Conservation (phyloP, 2,797 vertebrate species). For the Lepus townsendii region DNA sequence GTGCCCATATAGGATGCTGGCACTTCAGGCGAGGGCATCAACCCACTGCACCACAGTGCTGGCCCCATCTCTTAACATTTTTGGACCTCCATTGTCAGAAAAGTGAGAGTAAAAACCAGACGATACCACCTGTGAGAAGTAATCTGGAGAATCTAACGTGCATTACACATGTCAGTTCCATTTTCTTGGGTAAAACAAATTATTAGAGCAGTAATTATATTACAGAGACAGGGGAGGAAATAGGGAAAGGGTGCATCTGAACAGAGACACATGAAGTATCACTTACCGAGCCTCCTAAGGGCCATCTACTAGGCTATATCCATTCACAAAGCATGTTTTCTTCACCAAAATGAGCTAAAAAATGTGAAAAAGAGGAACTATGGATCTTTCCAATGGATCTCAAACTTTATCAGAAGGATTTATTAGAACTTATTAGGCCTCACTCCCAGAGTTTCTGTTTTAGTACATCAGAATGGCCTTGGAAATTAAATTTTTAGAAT, state of each 20-base stretch:
- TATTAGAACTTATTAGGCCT: background rate
- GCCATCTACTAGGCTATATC: background rate
- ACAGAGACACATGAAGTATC: background rate
- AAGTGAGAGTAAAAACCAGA: background rate
- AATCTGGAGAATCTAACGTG: background rate
- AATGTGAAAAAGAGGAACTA: background rate
- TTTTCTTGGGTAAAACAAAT: background rate
- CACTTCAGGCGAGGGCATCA: too few species aligned
- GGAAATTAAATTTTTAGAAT: slow-evolving; percentile 33
- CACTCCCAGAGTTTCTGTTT: slow-evolving; percentile 42
- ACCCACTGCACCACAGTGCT: too few species aligned
- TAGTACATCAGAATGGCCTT: background rate
- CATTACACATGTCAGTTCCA: background rate
- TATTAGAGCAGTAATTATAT: background rate
- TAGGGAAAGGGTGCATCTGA: background rate
- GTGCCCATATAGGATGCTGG: too few species aligned
- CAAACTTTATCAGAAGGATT: background rate
- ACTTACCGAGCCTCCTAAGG: background rate
- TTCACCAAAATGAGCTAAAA: slow-evolving; percentile 15
- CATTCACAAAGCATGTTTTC: background rate
- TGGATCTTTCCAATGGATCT: background rate
- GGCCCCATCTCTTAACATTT: background rate
- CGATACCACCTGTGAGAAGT: background rate
- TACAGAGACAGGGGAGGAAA: background rate
- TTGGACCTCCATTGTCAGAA: background rate